Evolutionary conservation across 2,888 invertebrate species (phyloP), one percentile per base, ranked within the genome.

Genomic region (Stenchaetothrips biformis): DNA sequence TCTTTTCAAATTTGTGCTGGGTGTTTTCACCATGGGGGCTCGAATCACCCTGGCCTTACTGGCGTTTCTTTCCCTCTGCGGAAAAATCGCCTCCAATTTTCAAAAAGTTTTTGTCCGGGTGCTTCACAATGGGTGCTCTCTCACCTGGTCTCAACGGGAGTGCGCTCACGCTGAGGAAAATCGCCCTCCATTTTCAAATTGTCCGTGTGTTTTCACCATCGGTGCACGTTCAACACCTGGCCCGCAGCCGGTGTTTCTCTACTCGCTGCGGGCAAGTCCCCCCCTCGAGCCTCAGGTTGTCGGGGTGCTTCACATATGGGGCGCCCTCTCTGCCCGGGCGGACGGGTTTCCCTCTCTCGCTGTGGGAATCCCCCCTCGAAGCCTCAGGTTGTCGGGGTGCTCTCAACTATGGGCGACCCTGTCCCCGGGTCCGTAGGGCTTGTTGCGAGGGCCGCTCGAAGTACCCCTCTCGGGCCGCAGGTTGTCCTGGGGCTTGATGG

Each of bases 401-500:
- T 81, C n/a, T 88, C 11, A n/a, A 83, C 83, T 4, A 84, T 82
- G 25, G 83, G 83, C n/a, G n/a, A 84, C 83, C 78, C 85, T 80
- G 53, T 86, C 86, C n/a, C 86, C 88, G 1, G 88, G 88, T 0
- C 84, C 84, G 85, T 86, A 86, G 81, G 86, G 85, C 2, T n/a
- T 87, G 86, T 9, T 86, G 85, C 79, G 86, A 86, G 0, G 87
- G 86, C 80, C 86, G 85, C 80, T 89, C 88, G 82, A 91, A 90
- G 0, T 91, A 90, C 0, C 92, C 92, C 84, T 91, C 92, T 0
- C 90, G 89, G 79, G n/a, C n/a, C 86, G 87, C 0, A 92, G 86
- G 85, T 92, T 92, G 83, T 92, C 92, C 83, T 88, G 86, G 0
- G 91, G 93, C 83, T 89, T 92, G 83, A 87, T 89, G 7, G 86